Evolutionary conservation across 2,797 vertebrate species (phyloP).

Genomic region (Phoebastria nigripes): DNA sequence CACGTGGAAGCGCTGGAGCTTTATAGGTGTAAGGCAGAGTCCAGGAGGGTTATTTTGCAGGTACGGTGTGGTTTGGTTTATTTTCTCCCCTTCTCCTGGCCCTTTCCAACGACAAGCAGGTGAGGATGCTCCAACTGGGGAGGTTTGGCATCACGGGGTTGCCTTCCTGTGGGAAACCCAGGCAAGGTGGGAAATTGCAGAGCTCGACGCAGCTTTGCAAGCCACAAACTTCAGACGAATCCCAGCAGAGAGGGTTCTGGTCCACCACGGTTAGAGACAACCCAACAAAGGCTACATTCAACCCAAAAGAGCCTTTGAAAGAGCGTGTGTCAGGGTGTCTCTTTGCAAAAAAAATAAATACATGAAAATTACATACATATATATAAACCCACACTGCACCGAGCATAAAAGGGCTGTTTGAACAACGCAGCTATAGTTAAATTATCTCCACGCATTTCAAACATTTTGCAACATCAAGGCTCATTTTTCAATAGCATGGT

Average conservation of each 20-base stretch:
- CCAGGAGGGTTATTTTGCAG: background rate
- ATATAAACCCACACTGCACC: background rate
- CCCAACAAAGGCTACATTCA: background rate
- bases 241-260: background rate
- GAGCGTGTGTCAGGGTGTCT: background rate
- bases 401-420: conserved; percentile 11
- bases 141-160: rapidly evolving
- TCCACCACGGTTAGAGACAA: background rate
- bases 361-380: background rate
- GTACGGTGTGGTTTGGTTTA: rapidly evolving
- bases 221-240: background rate
- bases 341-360: background rate
- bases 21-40: background rate
- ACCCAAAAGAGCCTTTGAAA: conserved; percentile 22
- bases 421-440: background rate
- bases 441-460: conserved; percentile 33
- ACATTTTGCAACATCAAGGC: background rate
- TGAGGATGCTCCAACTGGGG: background rate
- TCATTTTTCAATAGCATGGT: conserved; percentile 15
- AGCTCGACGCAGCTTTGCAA: background rate
- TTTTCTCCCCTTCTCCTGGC: background rate
- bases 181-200: rapidly evolving
- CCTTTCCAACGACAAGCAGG: background rate
- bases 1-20: rapidly evolving
- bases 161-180: background rate